Evolutionary conservation across 2,797 vertebrate species (phyloP), one percentile per base, ranked within the genome.

Genomic region (Discoglossus pictus): DNA sequence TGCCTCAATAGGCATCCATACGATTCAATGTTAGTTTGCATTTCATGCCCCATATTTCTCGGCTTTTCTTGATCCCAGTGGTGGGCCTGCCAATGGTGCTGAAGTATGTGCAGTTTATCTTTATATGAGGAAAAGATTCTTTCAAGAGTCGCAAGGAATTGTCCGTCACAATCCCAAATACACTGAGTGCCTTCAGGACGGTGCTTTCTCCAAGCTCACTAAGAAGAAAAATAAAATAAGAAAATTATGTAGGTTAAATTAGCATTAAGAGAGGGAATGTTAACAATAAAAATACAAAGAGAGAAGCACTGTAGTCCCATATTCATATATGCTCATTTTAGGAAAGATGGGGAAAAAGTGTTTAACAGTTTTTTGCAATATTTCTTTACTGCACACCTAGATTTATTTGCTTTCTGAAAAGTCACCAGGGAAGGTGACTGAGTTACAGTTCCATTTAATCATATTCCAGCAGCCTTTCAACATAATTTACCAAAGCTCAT

Each of bases 101-200:
- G 35, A 97, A 96, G 0, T 86, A 86, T 58, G 84, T 84, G 16
- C 82, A 79, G 82, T 98, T 99, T 73, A 99, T 90, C 77, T 87
- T 80, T 36, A 97, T 31, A 1, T 78, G 78, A 6, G 92, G 89
- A 73, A 94, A 83, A 0, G 84, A 83, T 75, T 91, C 91, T 68
- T 84, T 88, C 15, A 96, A 81, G 3, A 91, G 65, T 2, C 87
- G 78, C 51, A 94, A 80, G 51, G 92, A 90, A 36, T 56, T 75
- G 1, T 93, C 89, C 11, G 87, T 89, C 15, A 95, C 87, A 2
- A 98, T 86, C 38, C 96, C 94, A 58, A 94, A 99, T 3, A 92
- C 90, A 20, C 95, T 93, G 77, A 99, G 86, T 11, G 87, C 91
- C 79, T 83, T 80, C 70, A 99, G 78, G 1, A 69, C 63, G 5